Evolutionary conservation across 2,113 vertebrate species (phyloP), one percentile per base, ranked within the genome.

Genomic region (Sinocyclocheilus grahami): DNA sequence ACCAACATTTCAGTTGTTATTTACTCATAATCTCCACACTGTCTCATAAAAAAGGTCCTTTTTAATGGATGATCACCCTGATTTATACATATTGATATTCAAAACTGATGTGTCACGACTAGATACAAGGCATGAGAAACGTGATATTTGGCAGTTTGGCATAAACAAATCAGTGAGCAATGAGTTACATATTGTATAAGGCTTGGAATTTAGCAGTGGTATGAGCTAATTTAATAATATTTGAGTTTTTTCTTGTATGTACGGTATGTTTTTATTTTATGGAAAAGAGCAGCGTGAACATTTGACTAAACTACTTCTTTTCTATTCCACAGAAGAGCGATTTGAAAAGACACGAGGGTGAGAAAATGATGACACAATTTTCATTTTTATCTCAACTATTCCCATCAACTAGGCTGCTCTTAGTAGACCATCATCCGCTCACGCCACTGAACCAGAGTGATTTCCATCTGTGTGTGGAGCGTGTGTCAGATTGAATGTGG

Each of bases 381-480:
- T n/a, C 20, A 42, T 20, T 42, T 42, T 74, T 74, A 22, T 11
- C 71, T n/a, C 0, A 74, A 74, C 20, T 42, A 42, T 55, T 81
- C 30, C 30, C 53, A 76, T 60, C 16, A 78, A 33, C 51, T 30
- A 78, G 24, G 76, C 76, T 58, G 4, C 76, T 30, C 24, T 30
- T 55, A 30, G 24, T 5, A 30, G 76, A 5, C 27, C 6, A 51
- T 51, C 53, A 7, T 83, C 67, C 18, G 33, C 51, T 76, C 27
- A 63, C 55, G 58, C 55, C 27, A 4, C 55, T 63, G 24, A 55
- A 46, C 74, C 39, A 39, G 37, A 53, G 37, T 51, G 53, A 82
- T 85, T 84, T 67, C 22, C 63, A 65, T 60, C 60, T 67, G 37
- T 42, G 71, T 42, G 42, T 74, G 0, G 37, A 74, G 53, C 58